A percentile compares a stretch with the other conserved stretches of the same genome.
phyloP scores from a whole-genome alignment of 2,113 vertebrate species.

The Genyomyrus donnyi region DNA sequence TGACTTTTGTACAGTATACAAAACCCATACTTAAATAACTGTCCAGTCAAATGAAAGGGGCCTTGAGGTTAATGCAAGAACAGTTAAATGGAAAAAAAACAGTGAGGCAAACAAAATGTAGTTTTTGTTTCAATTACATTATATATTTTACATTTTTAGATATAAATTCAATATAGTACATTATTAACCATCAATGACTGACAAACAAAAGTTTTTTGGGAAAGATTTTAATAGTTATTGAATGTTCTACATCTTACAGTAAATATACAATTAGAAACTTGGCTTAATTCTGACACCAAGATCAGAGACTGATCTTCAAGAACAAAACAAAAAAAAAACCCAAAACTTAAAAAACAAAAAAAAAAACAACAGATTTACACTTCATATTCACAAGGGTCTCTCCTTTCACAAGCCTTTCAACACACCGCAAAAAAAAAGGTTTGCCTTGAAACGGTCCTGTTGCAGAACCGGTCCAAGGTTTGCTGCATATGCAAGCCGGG shows the following conservation, averaged over 20 bases:
- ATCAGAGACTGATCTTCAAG: conserved; percentile 64
- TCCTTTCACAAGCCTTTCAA: conserved; percentile 38
- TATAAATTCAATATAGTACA: background rate
- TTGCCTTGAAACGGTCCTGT: background rate
- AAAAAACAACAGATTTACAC: conserved; percentile 53
- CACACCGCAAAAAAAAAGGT: conserved; percentile 22
- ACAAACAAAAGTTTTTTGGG: conserved; percentile 41
- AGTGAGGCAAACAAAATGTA: background rate
- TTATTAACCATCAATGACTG: background rate
- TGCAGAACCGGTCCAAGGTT: background rate
- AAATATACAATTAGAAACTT: conserved; percentile 79
- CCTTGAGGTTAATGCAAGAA: background rate
- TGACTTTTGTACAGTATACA: background rate
- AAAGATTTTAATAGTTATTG: conserved; percentile 72
- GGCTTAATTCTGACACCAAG: conserved; percentile 69
- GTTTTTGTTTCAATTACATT: background rate
- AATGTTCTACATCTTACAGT: conserved; percentile 81
- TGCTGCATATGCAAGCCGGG: background rate
- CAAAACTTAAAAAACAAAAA: background rate
- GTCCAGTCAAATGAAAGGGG: background rate
- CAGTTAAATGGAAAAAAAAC: background rate
- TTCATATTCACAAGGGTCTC: conserved; percentile 55
- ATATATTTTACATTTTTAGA: background rate
- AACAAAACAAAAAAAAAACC: conserved; percentile 30
- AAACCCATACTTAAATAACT: background rate